These are phyloP conservation scores for Chrysaora quinquecirrha DNA, from an alignment of 30 jellyfish, hydroid and myxozoan genomes.

Conservation along the genomic window DNA sequence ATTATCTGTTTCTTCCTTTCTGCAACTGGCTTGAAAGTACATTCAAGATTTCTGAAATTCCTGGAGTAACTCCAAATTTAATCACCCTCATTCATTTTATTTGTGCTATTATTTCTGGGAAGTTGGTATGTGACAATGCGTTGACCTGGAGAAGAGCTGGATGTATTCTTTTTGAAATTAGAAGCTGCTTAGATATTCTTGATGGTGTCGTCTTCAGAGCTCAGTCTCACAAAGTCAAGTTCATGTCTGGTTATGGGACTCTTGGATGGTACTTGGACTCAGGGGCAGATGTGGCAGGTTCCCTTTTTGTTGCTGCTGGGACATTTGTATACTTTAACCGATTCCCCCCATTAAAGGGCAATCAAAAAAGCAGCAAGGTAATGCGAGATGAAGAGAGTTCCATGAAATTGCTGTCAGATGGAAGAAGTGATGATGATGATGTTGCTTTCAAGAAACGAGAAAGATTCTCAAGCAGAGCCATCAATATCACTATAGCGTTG, in stretches of 20 bases:
- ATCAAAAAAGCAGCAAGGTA: slow-evolving; percentile 8
- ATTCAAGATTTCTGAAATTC: slow-evolving; percentile 72
- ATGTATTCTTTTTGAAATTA: slow-evolving; percentile 59
- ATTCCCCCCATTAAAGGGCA: slow-evolving; percentile 73
- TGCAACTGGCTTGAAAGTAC: slow-evolving; percentile 84
- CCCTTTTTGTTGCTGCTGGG: slow-evolving; percentile 70
- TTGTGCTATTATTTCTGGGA: slow-evolving; percentile 84
- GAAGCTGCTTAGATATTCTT: slow-evolving; percentile 77
- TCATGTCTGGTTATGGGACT: slow-evolving; percentile 90
- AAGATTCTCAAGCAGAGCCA: slow-evolving; percentile 70
- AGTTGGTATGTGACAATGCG: slow-evolving; percentile 47
- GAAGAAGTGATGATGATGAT: slow-evolving; percentile 73
- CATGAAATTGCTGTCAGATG: slow-evolving; percentile 72
- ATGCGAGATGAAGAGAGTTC: slow-evolving; percentile 85
- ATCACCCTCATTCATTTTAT: slow-evolving; percentile 76
- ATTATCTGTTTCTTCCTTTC: slow-evolving; percentile 82
- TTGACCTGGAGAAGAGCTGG: slow-evolving; percentile 77
- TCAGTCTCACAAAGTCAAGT: slow-evolving; percentile 52
- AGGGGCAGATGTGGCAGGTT: slow-evolving; percentile 85
- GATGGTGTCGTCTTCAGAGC: slow-evolving; percentile 95
- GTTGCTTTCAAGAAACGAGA: slow-evolving; percentile 21
- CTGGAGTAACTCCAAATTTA: slow-evolving; percentile 88
- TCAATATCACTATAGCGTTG: slow-evolving; percentile 71
- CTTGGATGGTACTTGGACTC: slow-evolving; percentile 90
- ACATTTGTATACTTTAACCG: slow-evolving; percentile 53